Conservation (phyloP, 2,888 invertebrate genomes). For the Brachynemurus nebulosus region DNA sequence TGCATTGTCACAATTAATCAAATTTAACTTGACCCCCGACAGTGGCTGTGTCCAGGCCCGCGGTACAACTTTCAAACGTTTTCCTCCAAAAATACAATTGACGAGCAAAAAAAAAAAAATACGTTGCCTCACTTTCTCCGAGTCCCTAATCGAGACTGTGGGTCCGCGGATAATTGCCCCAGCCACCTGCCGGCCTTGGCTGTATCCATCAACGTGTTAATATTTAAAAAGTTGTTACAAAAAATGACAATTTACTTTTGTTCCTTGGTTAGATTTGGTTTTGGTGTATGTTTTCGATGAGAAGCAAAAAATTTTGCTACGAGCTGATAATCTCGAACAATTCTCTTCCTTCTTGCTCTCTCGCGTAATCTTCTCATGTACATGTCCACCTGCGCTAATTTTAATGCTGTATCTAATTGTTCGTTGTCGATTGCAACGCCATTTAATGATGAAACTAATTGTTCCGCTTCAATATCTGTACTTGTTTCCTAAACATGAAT, state of each 20-base stretch:
- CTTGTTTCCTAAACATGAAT: slow-evolving; percentile 67
- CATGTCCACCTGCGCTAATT: slow-evolving; percentile 85
- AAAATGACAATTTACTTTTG: slow-evolving; percentile 50
- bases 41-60: no score
- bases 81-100: no score
- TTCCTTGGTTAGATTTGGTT: slow-evolving; percentile 50
- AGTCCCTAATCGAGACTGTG: no score
- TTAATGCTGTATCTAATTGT: slow-evolving; percentile 77
- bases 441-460: slow-evolving; percentile 71
- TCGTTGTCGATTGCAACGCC: slow-evolving; percentile 74
- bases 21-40: no score
- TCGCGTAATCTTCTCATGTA: slow-evolving; percentile 74
- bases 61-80: no score
- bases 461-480: slow-evolving; percentile 68
- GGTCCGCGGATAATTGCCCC: no score
- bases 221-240: neutral
- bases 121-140: no score
- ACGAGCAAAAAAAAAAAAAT: no score
- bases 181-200: no score
- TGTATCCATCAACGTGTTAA: neutral
- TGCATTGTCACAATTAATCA: no score
- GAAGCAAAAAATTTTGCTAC: slow-evolving; percentile 72
- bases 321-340: slow-evolving; percentile 81
- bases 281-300: slow-evolving; percentile 31
- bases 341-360: slow-evolving; percentile 73